Conservation (phyloP, 1,140 invertebrate species). For the Mactra quadrangularis region DNA sequence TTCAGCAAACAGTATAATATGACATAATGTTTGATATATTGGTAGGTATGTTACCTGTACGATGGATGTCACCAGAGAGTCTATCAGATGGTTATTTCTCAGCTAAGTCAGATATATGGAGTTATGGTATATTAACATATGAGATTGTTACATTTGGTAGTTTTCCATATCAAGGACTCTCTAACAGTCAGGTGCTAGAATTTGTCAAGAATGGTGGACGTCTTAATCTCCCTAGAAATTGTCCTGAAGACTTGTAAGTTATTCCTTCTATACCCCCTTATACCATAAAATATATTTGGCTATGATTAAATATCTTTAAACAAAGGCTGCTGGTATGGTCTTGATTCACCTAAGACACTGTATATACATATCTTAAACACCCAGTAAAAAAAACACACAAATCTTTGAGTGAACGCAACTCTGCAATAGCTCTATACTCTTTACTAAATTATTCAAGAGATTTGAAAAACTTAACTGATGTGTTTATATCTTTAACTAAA, state of each 20-base stretch:
- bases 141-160: slow-evolving; percentile 90
- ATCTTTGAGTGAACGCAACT: too few relatives aligned
- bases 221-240: slow-evolving; percentile 89
- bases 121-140: slow-evolving; percentile 95
- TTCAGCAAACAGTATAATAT: too few relatives aligned
- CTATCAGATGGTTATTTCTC: slow-evolving; percentile 95
- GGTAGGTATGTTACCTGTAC: slow-evolving; percentile 87
- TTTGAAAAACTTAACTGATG: too few relatives aligned
- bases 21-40: slow-evolving; percentile 12
- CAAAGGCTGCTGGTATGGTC: too few relatives aligned
- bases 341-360: neutral
- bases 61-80: slow-evolving; percentile 98
- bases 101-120: slow-evolving; percentile 96
- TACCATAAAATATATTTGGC: neutral
- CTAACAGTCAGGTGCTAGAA: slow-evolving; percentile 93
- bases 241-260: slow-evolving; percentile 91
- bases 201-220: slow-evolving; percentile 90
- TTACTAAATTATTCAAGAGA: too few relatives aligned
- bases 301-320: too few relatives aligned
- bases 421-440: too few relatives aligned
- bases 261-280: neutral
- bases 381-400: too few relatives aligned
- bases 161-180: slow-evolving; percentile 93
- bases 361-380: too few relatives aligned
- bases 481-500: too few relatives aligned